phyloP scores from a whole-genome alignment of 30 jellyfish, hydroid and myxozoan species.

The Calvadosia cruxmelitensis region DNA sequence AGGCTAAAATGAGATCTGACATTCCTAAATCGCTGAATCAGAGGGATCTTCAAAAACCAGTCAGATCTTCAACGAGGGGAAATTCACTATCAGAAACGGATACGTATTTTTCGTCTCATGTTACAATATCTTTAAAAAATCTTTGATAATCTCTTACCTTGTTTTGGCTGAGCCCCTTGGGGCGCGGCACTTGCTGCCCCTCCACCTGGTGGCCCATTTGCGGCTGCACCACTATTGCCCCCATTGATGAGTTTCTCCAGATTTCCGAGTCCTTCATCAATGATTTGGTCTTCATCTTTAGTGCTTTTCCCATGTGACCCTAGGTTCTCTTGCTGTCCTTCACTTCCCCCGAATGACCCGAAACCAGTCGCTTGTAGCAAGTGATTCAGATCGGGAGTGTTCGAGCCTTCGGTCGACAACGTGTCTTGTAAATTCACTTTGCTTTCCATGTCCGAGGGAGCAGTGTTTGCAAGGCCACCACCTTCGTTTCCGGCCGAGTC shows the following conservation, averaged over 20 bases:
- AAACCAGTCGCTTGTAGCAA: background rate
- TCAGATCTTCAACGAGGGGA: no score
- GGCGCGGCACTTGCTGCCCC: conserved; percentile 16
- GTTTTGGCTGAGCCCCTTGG: background rate
- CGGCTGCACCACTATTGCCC: conserved; percentile 4
- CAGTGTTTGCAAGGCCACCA: background rate
- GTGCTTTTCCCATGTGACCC: conserved; percentile 17
- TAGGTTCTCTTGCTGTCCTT: background rate
- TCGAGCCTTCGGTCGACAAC: background rate
- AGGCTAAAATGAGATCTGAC: no score
- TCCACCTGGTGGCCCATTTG: conserved; percentile 23
- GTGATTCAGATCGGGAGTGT: background rate
- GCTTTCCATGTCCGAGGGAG: background rate
- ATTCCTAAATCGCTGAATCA: no score
- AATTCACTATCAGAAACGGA: no score
- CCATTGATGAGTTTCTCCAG: conserved; percentile 34
- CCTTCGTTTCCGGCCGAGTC: background rate
- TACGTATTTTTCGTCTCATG: no score
- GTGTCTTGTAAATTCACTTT: background rate
- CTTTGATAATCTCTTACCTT: no score
- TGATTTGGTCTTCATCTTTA: conserved; percentile 10
- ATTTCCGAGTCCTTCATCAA: conserved; percentile 30
- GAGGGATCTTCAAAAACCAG: no score
- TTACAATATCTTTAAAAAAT: no score
- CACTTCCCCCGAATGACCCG: background rate